Evolutionary conservation across 2,888 invertebrate genomes (phyloP), one percentile per base, ranked within the genome.

Genomic region (Leptura quadrifasciata): DNA sequence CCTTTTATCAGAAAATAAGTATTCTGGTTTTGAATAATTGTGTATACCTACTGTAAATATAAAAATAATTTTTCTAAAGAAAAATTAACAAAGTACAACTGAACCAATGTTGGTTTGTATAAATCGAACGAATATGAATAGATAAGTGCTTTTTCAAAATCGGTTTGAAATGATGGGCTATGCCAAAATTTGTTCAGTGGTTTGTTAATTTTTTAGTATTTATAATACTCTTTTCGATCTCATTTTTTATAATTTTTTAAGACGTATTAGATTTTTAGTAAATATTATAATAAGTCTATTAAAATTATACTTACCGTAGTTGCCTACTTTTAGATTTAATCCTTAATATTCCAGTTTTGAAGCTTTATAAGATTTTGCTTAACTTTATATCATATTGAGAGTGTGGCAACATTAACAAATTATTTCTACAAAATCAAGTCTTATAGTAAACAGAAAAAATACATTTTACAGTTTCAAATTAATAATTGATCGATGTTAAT

Each of bases 301-400:
- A 27, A 27, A 81, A 79, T 84, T 84, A 84, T 81, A 84, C 82
- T 83, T 84, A 83, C 86, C 85, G 85, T 86, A 86, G 86, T 85
- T 85, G 86, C 86, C 86, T 86, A 71, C 54, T 72, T 76, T 76
- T 75, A 76, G 77, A 72, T 55, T 68, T 72, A 74, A 75, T 75
- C 57, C 17, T 55, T 63, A 58, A 63, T 75, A 74, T 79, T 77
- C 69, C 73, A 74, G 71, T 69, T 69, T 58, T 74, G 55, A 47
- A 79, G 72, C 79, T 79, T 78, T 61, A 64, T 72, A 72, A 74
- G 60, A 47, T 63, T 76, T 31, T 72, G 78, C 73, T 67, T 74
- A 55, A 71, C 65, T 74, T 68, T 74, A 60, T 35, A 78, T 74
- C 70, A 61, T 76, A 72, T 71, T 72, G 70, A 39, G 69, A 69